These are phyloP conservation scores for Camelus bactrianus DNA, from an alignment of 2,113 vertebrate genomes.

Conservation along the genomic window DNA sequence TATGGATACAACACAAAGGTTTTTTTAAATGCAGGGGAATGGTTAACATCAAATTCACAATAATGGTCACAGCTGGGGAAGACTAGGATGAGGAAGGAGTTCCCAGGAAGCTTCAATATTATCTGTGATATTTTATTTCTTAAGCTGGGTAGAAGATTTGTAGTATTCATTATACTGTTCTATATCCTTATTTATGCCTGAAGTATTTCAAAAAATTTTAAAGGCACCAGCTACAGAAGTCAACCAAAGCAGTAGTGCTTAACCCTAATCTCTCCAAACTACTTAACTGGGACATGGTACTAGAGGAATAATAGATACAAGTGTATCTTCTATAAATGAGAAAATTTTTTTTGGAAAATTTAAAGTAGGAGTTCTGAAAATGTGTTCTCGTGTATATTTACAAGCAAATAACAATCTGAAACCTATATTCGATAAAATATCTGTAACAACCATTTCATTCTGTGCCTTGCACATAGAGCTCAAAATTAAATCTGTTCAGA, in stretches of 20 bases:
- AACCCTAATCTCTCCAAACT: slow-evolving; percentile 3
- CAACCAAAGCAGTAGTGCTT: neutral
- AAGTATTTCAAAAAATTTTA: neutral
- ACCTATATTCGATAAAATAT: slow-evolving; percentile 7
- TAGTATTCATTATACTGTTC: neutral
- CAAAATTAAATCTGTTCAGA: slow-evolving; percentile 40
- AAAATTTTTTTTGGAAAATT: slow-evolving; percentile 17
- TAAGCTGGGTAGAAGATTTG: neutral
- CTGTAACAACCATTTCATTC: neutral
- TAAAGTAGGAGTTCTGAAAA: neutral
- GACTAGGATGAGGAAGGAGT: neutral
- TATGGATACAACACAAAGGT: neutral
- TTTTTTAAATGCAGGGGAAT: neutral
- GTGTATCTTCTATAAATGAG: neutral
- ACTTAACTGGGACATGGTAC: neutral
- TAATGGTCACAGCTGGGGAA: neutral
- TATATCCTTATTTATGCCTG: neutral
- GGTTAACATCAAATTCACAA: slow-evolving; percentile 16
- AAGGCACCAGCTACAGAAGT: neutral
- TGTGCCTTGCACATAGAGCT: neutral
- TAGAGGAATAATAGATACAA: neutral
- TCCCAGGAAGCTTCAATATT: neutral
- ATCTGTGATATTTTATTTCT: neutral
- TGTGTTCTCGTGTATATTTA: neutral
- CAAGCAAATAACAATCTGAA: slow-evolving; percentile 2